phyloP scores from a whole-genome alignment of 2,113 vertebrate genomes.

The Cinclus mexicanus region DNA sequence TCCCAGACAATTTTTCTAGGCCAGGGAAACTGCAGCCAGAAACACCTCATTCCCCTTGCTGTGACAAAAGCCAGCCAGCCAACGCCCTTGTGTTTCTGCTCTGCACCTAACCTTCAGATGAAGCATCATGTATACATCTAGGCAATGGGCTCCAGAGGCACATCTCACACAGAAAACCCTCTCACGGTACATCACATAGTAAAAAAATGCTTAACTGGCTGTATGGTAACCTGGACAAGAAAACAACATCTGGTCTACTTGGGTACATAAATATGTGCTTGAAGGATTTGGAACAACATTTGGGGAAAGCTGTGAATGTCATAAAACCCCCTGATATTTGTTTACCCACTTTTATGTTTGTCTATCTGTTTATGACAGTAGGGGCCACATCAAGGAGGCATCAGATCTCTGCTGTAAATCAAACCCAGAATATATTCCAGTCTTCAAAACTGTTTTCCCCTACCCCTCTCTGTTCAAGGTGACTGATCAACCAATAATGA shows the following conservation, averaged over 20 bases:
- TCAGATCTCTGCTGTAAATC: conserved; percentile 12
- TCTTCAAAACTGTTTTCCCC: not conserved
- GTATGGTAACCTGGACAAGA: not conserved
- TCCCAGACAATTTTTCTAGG: not conserved
- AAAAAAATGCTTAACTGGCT: not conserved
- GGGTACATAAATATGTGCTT: not conserved
- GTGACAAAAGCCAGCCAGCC: not conserved
- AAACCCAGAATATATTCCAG: not conserved
- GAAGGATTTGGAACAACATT: not conserved
- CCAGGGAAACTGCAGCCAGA: not conserved
- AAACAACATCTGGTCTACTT: not conserved
- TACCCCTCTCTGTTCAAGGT: not conserved
- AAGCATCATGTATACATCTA: not conserved
- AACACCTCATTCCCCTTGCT: not conserved
- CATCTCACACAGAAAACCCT: not conserved
- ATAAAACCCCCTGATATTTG: not conserved
- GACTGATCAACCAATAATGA: not conserved
- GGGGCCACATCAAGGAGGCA: not conserved
- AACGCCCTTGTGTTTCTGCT: not conserved
- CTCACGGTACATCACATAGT: not conserved
- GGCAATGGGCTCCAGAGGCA: not conserved
- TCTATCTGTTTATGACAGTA: not conserved
- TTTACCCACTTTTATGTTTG: not conserved
- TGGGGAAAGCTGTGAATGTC: not conserved
- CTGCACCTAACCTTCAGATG: not conserved